These are phyloP conservation scores for Montipora sp. DNA, from an alignment of 64 coral and sea anemone species.

Conservation along the genomic window DNA sequence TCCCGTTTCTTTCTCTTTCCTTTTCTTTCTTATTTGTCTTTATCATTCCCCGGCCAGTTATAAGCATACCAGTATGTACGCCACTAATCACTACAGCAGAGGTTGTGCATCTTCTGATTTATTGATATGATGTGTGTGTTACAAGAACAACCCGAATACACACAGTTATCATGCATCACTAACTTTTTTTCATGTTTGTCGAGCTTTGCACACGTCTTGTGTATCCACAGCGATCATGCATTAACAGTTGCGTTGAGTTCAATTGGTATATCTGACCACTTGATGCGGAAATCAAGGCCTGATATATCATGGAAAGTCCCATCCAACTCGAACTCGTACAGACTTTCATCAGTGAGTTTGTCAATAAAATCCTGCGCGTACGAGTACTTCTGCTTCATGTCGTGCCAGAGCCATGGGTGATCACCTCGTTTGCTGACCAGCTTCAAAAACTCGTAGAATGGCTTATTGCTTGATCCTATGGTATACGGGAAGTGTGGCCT, in stretches of 20 bases:
- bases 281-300: constrained; percentile 31
- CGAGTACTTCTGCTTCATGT: constrained; percentile 34
- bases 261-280: constrained; percentile 29
- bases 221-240: not conserved
- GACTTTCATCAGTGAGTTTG: constrained; percentile 19
- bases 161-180: too few relatives aligned
- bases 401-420: constrained; percentile 68
- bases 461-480: constrained; percentile 24
- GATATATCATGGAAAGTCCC: constrained; percentile 70
- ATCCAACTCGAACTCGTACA: constrained; percentile 69
- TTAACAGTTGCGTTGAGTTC: not conserved
- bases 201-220: too few relatives aligned
- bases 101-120: too few relatives aligned
- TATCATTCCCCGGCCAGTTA: too few relatives aligned
- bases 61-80: too few relatives aligned
- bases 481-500: constrained; percentile 42
- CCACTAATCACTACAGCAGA: too few relatives aligned
- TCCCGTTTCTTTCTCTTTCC: too few relatives aligned
- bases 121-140: too few relatives aligned
- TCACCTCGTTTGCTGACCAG: constrained; percentile 37
- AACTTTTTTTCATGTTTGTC: too few relatives aligned
- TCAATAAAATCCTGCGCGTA: constrained; percentile 15
- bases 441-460: constrained; percentile 65
- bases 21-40: too few relatives aligned
- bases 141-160: too few relatives aligned